Conservation (phyloP, 1,140 invertebrate species). For the Penaeus japonicus region DNA sequence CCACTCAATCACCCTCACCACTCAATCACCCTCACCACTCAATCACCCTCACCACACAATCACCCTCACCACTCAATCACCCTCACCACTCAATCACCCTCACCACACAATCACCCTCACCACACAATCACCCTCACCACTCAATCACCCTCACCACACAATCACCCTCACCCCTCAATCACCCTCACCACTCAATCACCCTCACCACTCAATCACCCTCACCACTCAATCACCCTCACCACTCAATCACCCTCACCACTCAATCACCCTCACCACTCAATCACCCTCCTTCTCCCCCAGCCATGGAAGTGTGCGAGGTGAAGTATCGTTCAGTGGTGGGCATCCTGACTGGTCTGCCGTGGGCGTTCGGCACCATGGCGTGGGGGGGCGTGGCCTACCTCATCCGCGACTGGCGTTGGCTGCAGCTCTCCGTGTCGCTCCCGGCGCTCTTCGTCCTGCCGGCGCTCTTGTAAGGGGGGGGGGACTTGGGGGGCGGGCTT, state of each 20-base stretch:
- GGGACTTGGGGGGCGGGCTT: neutral
- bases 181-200: no score
- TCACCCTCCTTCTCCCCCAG: neutral
- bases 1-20: no score
- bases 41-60: no score
- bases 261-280: no score
- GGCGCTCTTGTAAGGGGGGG: conserved; percentile 21
- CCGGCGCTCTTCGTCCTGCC: conserved; percentile 26
- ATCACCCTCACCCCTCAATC: no score
- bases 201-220: neutral
- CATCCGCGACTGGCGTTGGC: conserved; percentile 40
- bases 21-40: no score
- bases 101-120: no score
- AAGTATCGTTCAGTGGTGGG: conserved; percentile 37
- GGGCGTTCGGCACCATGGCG: conserved; percentile 44
- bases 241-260: neutral
- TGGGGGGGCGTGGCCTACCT: conserved; percentile 38
- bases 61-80: no score
- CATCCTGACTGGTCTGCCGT: conserved; percentile 40
- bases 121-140: no score
- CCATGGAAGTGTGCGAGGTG: conserved; percentile 47
- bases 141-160: no score
- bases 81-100: no score
- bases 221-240: neutral
- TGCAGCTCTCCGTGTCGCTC: conserved; percentile 32